Evolutionary conservation across 2,888 invertebrate species (phyloP).

Genomic region (Chydorus sphaericus): DNA sequence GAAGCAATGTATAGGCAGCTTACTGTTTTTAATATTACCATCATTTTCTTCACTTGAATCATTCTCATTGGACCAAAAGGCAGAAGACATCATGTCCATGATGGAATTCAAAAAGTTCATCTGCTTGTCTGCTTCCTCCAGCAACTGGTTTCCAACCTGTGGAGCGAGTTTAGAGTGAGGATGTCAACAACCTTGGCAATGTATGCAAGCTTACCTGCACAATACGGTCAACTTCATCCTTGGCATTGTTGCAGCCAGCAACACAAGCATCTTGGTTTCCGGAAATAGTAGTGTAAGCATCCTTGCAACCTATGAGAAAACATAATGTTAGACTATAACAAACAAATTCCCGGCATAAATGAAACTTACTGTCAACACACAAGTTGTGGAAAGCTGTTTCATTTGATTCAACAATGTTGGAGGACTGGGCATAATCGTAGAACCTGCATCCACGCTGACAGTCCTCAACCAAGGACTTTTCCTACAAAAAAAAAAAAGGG

Average conservation of each 20-base stretch:
- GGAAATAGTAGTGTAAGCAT: neutral
- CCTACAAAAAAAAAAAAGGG: neutral
- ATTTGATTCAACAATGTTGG: neutral
- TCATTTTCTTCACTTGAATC: neutral
- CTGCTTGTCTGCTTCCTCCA: neutral
- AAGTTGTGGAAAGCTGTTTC: neutral
- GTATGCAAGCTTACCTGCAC: neutral
- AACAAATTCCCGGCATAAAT: too few species aligned
- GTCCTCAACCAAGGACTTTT: neutral
- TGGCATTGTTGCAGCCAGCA: neutral
- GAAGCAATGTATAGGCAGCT: neutral
- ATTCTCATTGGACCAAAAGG: neutral
- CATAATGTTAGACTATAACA: neutral
- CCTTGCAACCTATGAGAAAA: neutral
- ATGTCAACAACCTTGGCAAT: neutral
- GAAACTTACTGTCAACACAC: neutral
- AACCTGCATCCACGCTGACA: neutral
- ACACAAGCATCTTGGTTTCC: neutral
- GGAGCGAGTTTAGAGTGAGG: neutral
- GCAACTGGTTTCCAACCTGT: neutral
- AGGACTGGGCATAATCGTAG: neutral
- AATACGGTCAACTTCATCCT: neutral
- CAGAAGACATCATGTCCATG: neutral
- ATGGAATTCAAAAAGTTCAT: conserved; percentile 1
- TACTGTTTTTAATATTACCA: neutral